Conservation (phyloP, 2,113 vertebrate species). For the Micromys minutus region DNA sequence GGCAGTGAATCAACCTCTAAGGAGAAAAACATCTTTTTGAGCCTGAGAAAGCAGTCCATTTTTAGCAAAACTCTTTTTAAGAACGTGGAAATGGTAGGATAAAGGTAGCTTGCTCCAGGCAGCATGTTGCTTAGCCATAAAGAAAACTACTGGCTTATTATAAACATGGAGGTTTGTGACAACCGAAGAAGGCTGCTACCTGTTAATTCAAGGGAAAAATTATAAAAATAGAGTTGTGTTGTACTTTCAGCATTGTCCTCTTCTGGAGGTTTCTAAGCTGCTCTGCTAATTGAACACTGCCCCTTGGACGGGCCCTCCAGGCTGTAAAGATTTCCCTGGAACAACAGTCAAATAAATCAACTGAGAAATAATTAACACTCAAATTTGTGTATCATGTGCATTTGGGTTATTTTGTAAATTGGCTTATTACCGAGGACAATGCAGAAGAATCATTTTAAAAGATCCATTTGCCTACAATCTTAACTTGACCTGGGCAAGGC, state of each 20-base stretch:
- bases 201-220: constrained; percentile 68
- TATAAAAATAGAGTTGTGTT: constrained; percentile 57
- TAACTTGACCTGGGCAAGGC: constrained; percentile 22
- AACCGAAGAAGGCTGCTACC: constrained; percentile 54
- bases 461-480: not conserved
- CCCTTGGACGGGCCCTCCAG: not conserved
- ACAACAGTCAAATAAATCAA: not conserved
- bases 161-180: constrained; percentile 58
- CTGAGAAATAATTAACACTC: not conserved
- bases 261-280: constrained; percentile 14
- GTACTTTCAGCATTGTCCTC: not conserved
- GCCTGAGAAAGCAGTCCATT: not conserved
- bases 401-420: constrained; percentile 22
- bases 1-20: constrained; percentile 64
- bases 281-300: not conserved
- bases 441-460: not conserved
- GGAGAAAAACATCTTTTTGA: constrained; percentile 59
- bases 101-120: constrained; percentile 60
- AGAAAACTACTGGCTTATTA: constrained; percentile 71
- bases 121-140: constrained; percentile 68
- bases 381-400: not conserved
- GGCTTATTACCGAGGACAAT: not conserved
- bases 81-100: constrained; percentile 59
- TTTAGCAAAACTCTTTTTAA: constrained; percentile 68
- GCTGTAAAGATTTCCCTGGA: not conserved